Conservation (phyloP, 1,140 invertebrate genomes). For the Sweltsa coloradensis region DNA sequence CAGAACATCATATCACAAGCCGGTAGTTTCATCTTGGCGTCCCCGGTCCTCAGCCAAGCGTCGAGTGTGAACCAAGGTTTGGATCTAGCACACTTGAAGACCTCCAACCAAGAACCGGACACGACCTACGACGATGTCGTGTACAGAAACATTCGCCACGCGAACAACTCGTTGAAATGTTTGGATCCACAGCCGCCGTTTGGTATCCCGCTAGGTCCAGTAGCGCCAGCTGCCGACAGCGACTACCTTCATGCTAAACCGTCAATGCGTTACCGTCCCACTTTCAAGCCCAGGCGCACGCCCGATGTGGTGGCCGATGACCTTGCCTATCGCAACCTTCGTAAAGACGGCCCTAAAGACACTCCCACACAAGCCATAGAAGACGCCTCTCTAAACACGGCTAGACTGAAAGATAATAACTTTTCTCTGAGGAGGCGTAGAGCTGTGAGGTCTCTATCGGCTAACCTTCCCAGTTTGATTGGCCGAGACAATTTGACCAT, state of each 20-base stretch:
- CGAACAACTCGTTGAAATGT: slow-evolving; percentile 56
- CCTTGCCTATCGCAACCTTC: slow-evolving; percentile 66
- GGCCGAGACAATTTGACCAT: slow-evolving; percentile 16
- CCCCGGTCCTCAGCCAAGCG: slow-evolving; percentile 32
- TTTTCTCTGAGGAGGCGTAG: slow-evolving; percentile 48
- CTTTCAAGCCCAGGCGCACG: slow-evolving; percentile 44
- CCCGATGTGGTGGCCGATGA: slow-evolving; percentile 80
- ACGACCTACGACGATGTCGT: slow-evolving; percentile 71
- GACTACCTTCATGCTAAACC: slow-evolving; percentile 73
- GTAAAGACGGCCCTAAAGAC: slow-evolving; percentile 55
- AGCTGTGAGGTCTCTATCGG: slow-evolving; percentile 64
- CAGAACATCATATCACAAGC: slow-evolving; percentile 45
- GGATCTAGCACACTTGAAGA: background rate
- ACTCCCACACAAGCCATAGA: background rate
- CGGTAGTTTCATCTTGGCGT: slow-evolving; percentile 58
- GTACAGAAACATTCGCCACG: slow-evolving; percentile 62
- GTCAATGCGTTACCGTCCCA: slow-evolving; percentile 39
- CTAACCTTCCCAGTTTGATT: slow-evolving; percentile 63
- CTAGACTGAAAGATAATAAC: slow-evolving; percentile 6
- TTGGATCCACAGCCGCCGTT: slow-evolving; percentile 75
- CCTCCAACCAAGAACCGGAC: slow-evolving; percentile 48
- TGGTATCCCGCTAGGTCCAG: slow-evolving; percentile 73
- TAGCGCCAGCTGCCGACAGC: slow-evolving; percentile 56
- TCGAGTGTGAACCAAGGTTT: background rate
- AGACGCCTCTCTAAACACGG: background rate